Evolutionary conservation across 2,888 invertebrate genomes (phyloP), one percentile per base, ranked within the genome.

Genomic region (Callimorpha dominula): DNA sequence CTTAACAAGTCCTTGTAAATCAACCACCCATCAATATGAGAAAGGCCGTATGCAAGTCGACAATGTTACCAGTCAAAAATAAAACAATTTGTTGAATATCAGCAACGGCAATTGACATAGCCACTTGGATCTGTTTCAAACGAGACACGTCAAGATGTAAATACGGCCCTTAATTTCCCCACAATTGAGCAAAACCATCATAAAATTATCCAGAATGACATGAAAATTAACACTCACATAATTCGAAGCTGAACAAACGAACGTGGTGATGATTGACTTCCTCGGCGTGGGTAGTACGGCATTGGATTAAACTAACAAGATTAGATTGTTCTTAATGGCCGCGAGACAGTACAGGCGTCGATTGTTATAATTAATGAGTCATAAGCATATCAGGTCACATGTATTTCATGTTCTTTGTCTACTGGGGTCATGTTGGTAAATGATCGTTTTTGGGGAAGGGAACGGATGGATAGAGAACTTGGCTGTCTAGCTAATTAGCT

Each of bases 261-360:
- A 79, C 73, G 67, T 76, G 71, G 77, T 73, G 92, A 94, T 93
- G 91, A 94, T 94, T 88, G 91, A 92, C 94, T 94, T 94, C 95
- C 94, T 93, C 85, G 78, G 91, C 92, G 94, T 94, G 92, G 94
- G 94, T 82, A 73, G 88, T 57, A 74, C 78, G 75, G 77, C 87
- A 87, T 85, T 85, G 88, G 89, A 89, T 89, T 89, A 88, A 87
- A 93, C 94, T 94, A 95, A 95, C 94, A 91, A 93, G 94, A 95
- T 95, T 94, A 95, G 92, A 95, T 94, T 95, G 95, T 85, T 88
- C 91, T 91, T 94, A 95, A 95, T 95, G 93, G 92, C 89, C 92
- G 93, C 93, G 95, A 92, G 94, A 94, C 93, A 85, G 83, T 85
- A 82, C 86, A 93, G 93, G 95, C 94, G 95, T 94, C 95, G 94